Evolutionary conservation across 1,140 invertebrate species (phyloP), one percentile per base, ranked within the genome.

Genomic region (Polyergus mexicanus): DNA sequence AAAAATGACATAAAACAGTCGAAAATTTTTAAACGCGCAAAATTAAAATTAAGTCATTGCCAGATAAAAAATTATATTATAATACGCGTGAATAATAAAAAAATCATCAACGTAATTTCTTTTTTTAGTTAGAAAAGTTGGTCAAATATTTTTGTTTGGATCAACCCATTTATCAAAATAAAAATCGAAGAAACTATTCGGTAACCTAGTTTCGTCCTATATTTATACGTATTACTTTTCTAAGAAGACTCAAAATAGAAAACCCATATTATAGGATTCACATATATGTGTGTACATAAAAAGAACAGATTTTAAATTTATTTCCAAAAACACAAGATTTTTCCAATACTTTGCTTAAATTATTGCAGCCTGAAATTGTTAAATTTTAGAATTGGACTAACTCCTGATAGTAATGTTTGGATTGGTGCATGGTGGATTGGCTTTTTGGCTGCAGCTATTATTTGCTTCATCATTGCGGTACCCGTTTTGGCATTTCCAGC

Each of bases 351-450:
- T 47, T 3, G 38, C 3, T 38, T 8, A 41, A 68, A 58, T 16
- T 32, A n/a, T 71, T 58, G 35, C 19, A 71, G 13, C 19, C 16
- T 65, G 44, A 65, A 65, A 47, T 38, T 10, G 19, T 56, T n/a
- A 11, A 60, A 63, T 88, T 89, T 68, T 93, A 97, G 97, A 86
- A 92, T 97, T 28, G 97, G 97, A n/a, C 93, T 97, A 72, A 97
- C 96, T 6, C 96, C 97, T 0, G 95, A 96, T 28, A 98, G 97
- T 92, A 97, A 97, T 32, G 96, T 97, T 0, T 98, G 98, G 98
- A 96, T 98, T 62, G 98, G 98, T 10, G 97, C 97, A 35, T 98
- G 98, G 98, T 98, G 98, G 98, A 95, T 98, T 44, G 97, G 98
- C 6, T 98, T 98, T 91, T 93, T 98, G 5, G 94, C 97, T 0